Base-by-base conservation (phyloP, 2,888 invertebrate species). In the Phengaris arion region DNA sequence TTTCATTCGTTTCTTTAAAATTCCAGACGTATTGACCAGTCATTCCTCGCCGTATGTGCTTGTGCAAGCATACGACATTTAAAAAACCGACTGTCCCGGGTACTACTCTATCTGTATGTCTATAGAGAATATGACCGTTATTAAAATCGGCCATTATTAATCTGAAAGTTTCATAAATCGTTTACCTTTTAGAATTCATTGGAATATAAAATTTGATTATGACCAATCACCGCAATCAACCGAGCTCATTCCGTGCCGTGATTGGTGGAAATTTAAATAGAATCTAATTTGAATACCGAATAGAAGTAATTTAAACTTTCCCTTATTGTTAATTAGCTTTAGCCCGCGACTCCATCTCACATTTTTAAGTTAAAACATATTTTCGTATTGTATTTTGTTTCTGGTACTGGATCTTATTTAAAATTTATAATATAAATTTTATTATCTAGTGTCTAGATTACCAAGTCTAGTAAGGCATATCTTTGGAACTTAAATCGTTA, bases 151-250 rank as follows among this genome's bases (percentile, higher is more conserved):
- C 52, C 35, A 64, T 64, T 45, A 35, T 45, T 64, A 64, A 51
- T 51, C 51, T 1, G n/a, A 70, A 51, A 70, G 15, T 70, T 70
- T 9, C 72, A 22, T 72, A 52, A 52, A 72, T 35, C 12, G 52
- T 64, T 35, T 15, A 72, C 35, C 12, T 72, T 72, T 54, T 35
- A 22, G 52, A 72, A 52, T 72, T 72, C 72, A 70, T 70, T 8
- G 70, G 72, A 72, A 72, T 72, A 52, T 72, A 72, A 72, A 72
- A 72, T 72, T 72, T 72, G 52, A 51, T 72, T 72, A 72, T 35
- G 51, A 72, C 72, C 72, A 72, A 72, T 72, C 72, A 72, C 64
- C 35, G 52, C 52, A 72, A 72, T 72, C 35, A 51, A 52, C 52
- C 15, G 52, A 72, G 52, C 52, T 35, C 72, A 35, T 52, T 72